These are phyloP conservation scores for Phalloptychus januarius DNA, from an alignment of 2,797 vertebrate species.

Conservation along the genomic window DNA sequence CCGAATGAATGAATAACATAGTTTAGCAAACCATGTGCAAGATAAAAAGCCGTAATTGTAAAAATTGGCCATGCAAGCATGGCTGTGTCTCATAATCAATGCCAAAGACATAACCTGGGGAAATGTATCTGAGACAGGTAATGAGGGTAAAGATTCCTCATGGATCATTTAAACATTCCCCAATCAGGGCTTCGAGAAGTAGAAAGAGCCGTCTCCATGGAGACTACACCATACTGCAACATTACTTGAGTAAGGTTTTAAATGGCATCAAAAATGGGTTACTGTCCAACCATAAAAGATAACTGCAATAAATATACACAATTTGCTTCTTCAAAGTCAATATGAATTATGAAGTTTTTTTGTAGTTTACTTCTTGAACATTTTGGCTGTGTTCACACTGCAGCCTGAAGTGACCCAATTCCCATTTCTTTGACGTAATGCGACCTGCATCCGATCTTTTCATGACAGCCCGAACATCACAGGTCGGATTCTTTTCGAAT, in stretches of 20 bases:
- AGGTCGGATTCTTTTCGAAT: too few relatives aligned
- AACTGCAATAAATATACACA: neutral
- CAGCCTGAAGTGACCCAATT: too few relatives aligned
- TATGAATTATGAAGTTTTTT: neutral
- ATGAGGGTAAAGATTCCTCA: neutral
- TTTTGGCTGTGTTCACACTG: too few relatives aligned
- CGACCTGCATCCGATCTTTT: too few relatives aligned
- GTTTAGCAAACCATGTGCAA: neutral
- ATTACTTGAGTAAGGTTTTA: neutral
- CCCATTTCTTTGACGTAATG: too few relatives aligned
- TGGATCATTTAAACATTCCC: neutral
- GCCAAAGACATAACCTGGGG: neutral
- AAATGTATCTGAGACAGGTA: neutral
- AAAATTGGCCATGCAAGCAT: neutral
- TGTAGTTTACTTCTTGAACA: neutral
- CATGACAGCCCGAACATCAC: too few relatives aligned
- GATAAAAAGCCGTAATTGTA: too few relatives aligned
- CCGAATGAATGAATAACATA: neutral
- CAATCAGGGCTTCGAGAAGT: neutral
- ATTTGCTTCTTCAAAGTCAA: neutral
- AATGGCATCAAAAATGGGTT: neutral
- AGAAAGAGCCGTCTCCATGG: neutral
- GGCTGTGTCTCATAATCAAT: neutral
- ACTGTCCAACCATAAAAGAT: neutral
- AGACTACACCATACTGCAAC: neutral